Evolutionary conservation across 2,888 invertebrate species (phyloP).

Genomic region (Caradrina clavipalpis): DNA sequence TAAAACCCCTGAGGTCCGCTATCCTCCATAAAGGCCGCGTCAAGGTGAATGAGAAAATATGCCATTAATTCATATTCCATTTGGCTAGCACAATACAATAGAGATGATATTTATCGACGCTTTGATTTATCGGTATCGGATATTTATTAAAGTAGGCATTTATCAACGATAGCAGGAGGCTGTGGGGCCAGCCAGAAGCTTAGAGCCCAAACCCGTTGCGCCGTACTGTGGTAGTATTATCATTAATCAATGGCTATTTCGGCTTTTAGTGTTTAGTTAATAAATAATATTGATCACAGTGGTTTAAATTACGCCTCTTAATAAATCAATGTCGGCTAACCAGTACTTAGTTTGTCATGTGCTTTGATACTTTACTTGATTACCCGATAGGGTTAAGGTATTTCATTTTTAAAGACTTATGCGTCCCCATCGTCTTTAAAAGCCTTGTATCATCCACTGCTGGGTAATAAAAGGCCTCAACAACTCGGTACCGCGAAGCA

Average conservation of each 20-base stretch:
- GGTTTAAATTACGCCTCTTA: not conserved
- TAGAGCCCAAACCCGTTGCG: not conserved
- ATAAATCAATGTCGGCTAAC: not conserved
- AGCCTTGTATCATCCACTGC: not conserved
- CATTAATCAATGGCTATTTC: not conserved
- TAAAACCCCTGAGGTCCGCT: constrained; percentile 31
- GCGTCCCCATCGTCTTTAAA: too few species aligned
- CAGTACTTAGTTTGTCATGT: not conserved
- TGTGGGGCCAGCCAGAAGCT: not conserved
- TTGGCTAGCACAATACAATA: constrained; percentile 57
- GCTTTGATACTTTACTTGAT: not conserved
- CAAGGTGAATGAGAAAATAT: constrained; percentile 51
- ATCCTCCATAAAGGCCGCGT: constrained; percentile 48
- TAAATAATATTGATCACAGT: not conserved
- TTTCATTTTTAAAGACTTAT: not conserved
- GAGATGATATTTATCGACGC: constrained; percentile 41
- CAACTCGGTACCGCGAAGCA: not conserved
- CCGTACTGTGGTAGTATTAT: constrained; percentile 5
- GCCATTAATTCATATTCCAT: constrained; percentile 64
- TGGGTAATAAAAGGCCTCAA: not conserved
- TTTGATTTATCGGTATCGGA: constrained; percentile 45
- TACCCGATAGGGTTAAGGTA: not conserved
- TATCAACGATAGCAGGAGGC: constrained; percentile 19
- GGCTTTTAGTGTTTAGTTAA: not conserved
- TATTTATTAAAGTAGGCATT: constrained; percentile 34